Conservation (phyloP, 2,888 invertebrate genomes). For the Gryllus longicercus region DNA sequence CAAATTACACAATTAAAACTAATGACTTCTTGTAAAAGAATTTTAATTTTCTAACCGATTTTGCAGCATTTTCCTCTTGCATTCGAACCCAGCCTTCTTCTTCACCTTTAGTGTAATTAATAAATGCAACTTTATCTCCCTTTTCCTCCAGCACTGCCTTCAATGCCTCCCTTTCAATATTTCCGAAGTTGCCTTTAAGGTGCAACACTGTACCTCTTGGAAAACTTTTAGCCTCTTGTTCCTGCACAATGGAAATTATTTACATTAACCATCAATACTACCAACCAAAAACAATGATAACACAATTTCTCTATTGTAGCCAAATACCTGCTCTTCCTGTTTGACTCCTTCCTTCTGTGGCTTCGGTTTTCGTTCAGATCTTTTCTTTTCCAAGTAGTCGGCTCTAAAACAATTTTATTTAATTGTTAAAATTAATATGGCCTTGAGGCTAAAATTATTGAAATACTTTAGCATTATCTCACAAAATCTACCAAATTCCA, state of each 20-base stretch:
- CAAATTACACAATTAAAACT: background rate
- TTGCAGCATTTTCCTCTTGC: constrained; percentile 65
- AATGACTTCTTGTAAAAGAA: constrained; percentile 49
- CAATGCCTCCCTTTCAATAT: constrained; percentile 66
- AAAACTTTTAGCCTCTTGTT: constrained; percentile 44
- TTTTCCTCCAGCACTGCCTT: constrained; percentile 64
- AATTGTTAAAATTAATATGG: too few species aligned
- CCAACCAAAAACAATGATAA: background rate
- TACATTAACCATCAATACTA: background rate
- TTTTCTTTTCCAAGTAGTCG: constrained; percentile 65
- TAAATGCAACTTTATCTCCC: constrained; percentile 63
- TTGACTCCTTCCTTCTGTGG: constrained; percentile 39
- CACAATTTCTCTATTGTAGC: background rate
- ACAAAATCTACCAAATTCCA: too few species aligned
- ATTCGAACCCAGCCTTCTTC: constrained; percentile 70
- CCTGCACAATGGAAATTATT: background rate
- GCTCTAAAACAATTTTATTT: constrained; percentile 26
- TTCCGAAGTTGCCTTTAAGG: constrained; percentile 60
- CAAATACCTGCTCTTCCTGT: constrained; percentile 28
- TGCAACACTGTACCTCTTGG: constrained; percentile 73
- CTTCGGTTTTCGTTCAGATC: constrained; percentile 55
- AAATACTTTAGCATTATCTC: too few species aligned
- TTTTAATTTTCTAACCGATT: constrained; percentile 49
- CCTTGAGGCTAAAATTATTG: too few species aligned
- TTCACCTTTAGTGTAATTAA: constrained; percentile 74